Conservation (phyloP, 2,113 vertebrate genomes). For the western clawed frog (Xenopus tropicalis) region UCB_Xtro_10.0 CM004445.2:74095501-74096000, state of each 20-base stretch:
- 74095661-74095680: constrained; percentile 31
- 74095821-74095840: not conserved
- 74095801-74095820: not conserved
- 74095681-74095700: constrained; percentile 27
- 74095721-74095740: constrained; percentile 41
- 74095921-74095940: too few species aligned
- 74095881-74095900: not conserved
- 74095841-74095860: constrained; percentile 1
- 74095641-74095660: constrained; percentile 11
- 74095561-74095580: not conserved
- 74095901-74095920: too few species aligned
- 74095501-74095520: too few species aligned
- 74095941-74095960: too few species aligned
- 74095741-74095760: constrained; percentile 26
- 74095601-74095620: constrained; percentile 10
- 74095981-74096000: too few species aligned
- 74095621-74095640: constrained; percentile 9
- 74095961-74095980: too few species aligned
- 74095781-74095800: constrained; percentile 7
- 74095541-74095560: too few species aligned
- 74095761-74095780: constrained; percentile 12
- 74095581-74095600: not conserved
- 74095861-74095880: not conserved
- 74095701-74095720: constrained; percentile 26
- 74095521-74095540: too few species aligned